phyloP scores from a whole-genome alignment of 2,888 invertebrate genomes.

The Cantharis flavilabris region DNA sequence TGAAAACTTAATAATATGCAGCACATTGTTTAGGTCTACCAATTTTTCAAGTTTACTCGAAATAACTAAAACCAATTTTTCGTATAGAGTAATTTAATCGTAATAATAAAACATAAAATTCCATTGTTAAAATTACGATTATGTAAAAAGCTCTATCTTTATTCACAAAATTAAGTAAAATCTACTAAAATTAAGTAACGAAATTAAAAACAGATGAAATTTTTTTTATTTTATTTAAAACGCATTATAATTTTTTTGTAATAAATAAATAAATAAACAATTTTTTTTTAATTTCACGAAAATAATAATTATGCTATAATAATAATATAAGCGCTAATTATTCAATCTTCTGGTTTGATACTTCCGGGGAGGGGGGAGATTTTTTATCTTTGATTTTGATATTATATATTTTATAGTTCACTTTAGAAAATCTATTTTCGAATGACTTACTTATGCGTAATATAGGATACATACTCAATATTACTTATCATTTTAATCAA shows the following conservation, averaged over 20 bases:
- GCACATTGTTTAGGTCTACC: not conserved
- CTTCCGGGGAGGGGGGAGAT: too few relatives aligned
- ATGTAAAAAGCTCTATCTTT: not conserved
- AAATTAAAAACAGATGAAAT: not conserved
- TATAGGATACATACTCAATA: not conserved
- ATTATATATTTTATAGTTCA: too few relatives aligned
- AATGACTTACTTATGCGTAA: not conserved
- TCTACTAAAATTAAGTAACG: not conserved
- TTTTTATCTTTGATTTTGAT: too few relatives aligned
- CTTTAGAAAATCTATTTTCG: not conserved
- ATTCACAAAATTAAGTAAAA: not conserved
- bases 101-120: not conserved
- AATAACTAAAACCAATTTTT: not conserved
- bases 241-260: too few relatives aligned
- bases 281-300: too few relatives aligned
- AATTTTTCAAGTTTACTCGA: not conserved
- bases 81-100: not conserved
- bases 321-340: not conserved
- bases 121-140: not conserved
- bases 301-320: not conserved
- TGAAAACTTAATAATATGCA: too few relatives aligned
- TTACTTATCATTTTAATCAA: not conserved
- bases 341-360: too few relatives aligned
- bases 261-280: too few relatives aligned
- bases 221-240: not conserved